A percentile compares a stretch with the other conserved stretches of the same genome.
Conservation (phyloP, 2,888 invertebrate species). For the Sarcophaga rosellei region DNA sequence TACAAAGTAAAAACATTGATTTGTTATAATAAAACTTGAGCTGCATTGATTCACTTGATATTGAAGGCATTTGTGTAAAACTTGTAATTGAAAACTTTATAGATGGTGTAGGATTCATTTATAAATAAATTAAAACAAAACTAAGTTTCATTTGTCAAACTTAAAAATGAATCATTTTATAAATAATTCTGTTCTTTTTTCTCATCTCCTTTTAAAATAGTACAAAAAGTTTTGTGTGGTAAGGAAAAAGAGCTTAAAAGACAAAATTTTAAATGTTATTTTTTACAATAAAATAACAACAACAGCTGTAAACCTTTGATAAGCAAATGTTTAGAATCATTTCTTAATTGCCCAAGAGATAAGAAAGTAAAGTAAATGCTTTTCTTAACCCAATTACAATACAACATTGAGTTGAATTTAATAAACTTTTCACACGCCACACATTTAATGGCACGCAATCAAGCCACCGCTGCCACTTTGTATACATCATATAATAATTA, state of each 20-base stretch:
- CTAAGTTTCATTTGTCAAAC: background rate
- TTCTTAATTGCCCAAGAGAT: slow-evolving; percentile 21
- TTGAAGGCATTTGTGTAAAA: slow-evolving; percentile 42
- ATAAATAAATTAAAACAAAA: slow-evolving; percentile 18
- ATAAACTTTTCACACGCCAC: slow-evolving; percentile 53
- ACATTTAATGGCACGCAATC: slow-evolving; percentile 54
- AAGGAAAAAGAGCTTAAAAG: background rate
- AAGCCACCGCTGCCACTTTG: background rate
- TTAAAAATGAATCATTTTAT: background rate
- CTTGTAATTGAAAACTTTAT: slow-evolving; percentile 43
- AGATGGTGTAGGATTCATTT: slow-evolving; percentile 33
- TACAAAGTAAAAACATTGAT: slow-evolving; percentile 44
- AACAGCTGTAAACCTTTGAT: slow-evolving; percentile 49
- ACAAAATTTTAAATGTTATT: background rate
- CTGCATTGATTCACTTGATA: slow-evolving; percentile 48
- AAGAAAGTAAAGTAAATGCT: slow-evolving; percentile 2
- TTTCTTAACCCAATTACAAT: slow-evolving; percentile 57
- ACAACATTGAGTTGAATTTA: slow-evolving; percentile 25
- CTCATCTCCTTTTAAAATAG: too few relatives aligned
- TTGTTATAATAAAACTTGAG: slow-evolving; percentile 46
- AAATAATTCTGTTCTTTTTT: background rate
- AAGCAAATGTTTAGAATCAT: slow-evolving; percentile 29
- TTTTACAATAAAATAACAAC: background rate
- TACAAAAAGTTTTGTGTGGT: background rate
- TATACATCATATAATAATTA: background rate